These are phyloP conservation scores for Dioctria linearis DNA, from an alignment of 2,888 invertebrate species.

Conservation along the genomic window DNA sequence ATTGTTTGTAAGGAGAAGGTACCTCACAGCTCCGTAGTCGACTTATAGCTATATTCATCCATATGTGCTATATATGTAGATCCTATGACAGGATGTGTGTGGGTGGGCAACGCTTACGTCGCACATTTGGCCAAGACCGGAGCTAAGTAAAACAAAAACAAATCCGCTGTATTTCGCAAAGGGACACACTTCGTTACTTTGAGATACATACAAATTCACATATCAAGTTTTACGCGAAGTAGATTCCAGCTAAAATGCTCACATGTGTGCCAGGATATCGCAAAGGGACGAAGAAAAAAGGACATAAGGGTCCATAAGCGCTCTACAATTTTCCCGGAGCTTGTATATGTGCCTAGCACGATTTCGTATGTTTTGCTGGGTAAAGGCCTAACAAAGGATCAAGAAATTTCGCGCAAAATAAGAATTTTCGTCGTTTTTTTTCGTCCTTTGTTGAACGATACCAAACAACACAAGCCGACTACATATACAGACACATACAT, in stretches of 20 bases:
- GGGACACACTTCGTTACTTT: constrained; percentile 40
- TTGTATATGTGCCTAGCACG: constrained; percentile 17
- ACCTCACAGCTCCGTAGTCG: constrained; percentile 25
- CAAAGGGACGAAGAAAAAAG: constrained; percentile 51
- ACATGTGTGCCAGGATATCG: constrained; percentile 55
- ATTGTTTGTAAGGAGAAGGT: constrained; percentile 58
- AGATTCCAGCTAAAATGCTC: constrained; percentile 49
- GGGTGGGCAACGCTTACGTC: constrained; percentile 56
- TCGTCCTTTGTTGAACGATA: constrained; percentile 30
- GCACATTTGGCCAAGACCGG: constrained; percentile 58
- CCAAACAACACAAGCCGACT: not conserved
- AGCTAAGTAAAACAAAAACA: constrained; percentile 57
- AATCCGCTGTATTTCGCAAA: constrained; percentile 52
- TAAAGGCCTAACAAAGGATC: constrained; percentile 51
- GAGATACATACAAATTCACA: constrained; percentile 50
- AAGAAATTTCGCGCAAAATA: constrained; percentile 55
- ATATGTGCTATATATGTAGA: constrained; percentile 16
- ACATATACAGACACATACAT: not conserved
- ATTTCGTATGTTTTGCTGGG: constrained; percentile 41
- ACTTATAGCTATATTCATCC: constrained; percentile 11
- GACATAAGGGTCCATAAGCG: constrained; percentile 52
- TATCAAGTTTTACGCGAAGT: constrained; percentile 45
- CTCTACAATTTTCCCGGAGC: constrained; percentile 18
- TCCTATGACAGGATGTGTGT: constrained; percentile 49
- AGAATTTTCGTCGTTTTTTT: constrained; percentile 50